Evolutionary conservation across 2,797 vertebrate species (phyloP), one percentile per base, ranked within the genome.

Genomic region (Aulostomus chinensis): DNA sequence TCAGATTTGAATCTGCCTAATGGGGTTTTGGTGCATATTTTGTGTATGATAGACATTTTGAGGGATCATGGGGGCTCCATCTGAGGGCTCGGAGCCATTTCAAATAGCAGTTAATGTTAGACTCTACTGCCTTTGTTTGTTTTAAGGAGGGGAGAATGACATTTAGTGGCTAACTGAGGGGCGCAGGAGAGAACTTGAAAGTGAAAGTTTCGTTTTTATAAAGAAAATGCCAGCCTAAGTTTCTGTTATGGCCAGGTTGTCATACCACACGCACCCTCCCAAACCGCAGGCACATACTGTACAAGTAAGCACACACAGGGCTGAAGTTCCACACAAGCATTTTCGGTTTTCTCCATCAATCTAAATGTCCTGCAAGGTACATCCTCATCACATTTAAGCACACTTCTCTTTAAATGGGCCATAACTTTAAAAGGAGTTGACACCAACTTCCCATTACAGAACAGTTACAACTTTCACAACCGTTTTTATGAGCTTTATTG

Each of bases 351-450:
- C 21, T 30, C 81, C 77, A 73, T 84, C 78, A 80, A 70, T 84
- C 77, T 73, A 48, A 68, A 61, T 65, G 74, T 55, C 62, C 59
- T 67, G 73, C 81, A 88, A 87, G 84, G 83, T 88, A 84, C 81
- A 86, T 88, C 81, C 84, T 83, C 46, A 50, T 73, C 67, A 41
- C 70, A 14, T 79, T 59, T 73, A 73, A 74, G 52, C 73, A 65
- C 80, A 82, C 81, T 84, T 85, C 84, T 84, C 70, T 73, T 80
- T 76, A 83, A 83, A 84, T 47, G 79, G 78, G 77, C 69, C 76
- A 80, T 88, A 88, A 89, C 79, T 86, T 87, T 61, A 85, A 86
- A 84, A 86, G 58, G 80, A 80, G 67, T 73, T 85, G 84, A 85
- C 86, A 86, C 78, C 68, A 54, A 80, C 86, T 89, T 86, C 87